phyloP scores from a whole-genome alignment of 2,113 vertebrate species.

The Leptocoma aspasia region DNA sequence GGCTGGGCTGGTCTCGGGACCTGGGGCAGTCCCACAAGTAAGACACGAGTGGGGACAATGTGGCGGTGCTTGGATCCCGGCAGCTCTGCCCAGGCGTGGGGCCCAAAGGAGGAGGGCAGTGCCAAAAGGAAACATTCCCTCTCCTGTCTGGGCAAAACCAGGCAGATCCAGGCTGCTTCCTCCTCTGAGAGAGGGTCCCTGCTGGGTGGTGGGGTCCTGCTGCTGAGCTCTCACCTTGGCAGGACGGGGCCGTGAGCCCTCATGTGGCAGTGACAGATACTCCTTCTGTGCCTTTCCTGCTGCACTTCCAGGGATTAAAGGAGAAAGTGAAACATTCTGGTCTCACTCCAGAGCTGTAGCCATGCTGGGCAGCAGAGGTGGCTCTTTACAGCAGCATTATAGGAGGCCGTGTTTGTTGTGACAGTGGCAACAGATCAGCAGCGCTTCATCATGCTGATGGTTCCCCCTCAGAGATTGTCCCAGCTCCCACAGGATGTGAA shows the following conservation, averaged over 20 bases:
- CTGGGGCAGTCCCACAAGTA: constrained; percentile 86
- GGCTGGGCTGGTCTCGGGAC: constrained; percentile 95
- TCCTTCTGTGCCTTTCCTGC: neutral
- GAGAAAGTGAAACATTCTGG: neutral
- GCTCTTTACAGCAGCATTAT: neutral
- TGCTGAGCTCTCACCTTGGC: accelerated
- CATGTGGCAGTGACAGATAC: accelerated
- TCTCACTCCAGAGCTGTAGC: neutral
- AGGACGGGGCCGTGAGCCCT: neutral
- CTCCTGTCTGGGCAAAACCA: neutral
- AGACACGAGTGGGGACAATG: neutral
- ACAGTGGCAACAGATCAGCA: neutral
- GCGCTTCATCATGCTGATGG: neutral
- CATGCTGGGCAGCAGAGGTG: neutral
- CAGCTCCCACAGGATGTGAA: neutral
- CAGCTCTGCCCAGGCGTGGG: accelerated
- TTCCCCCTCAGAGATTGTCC: neutral
- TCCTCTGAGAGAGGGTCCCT: neutral
- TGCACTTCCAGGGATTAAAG: neutral
- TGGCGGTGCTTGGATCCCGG: accelerated
- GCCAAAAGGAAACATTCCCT: neutral
- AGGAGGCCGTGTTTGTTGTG: neutral
- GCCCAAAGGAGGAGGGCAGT: neutral
- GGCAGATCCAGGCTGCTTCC: accelerated
- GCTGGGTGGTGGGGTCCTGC: neutral